Evolutionary conservation across 1,140 invertebrate species (phyloP).

Genomic region (Drosophila melanica): DNA sequence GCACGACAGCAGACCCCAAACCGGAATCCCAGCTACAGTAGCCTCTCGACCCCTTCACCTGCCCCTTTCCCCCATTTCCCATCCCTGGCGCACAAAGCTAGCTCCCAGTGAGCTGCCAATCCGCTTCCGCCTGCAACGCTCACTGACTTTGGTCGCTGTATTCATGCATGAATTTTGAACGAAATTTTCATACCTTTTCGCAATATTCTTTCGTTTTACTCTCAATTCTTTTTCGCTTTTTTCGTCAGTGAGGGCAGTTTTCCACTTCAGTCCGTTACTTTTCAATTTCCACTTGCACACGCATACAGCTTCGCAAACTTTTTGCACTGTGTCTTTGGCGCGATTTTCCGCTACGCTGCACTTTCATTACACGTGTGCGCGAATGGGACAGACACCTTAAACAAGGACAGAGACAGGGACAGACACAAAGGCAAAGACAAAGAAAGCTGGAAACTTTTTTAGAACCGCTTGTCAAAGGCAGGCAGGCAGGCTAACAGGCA

Average conservation of each 20-base stretch:
- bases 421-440: slow-evolving; percentile 31
- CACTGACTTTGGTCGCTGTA: slow-evolving; percentile 54
- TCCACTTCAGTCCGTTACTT: slow-evolving; percentile 71
- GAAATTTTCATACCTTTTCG: slow-evolving; percentile 76
- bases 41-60: not conserved
- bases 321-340: slow-evolving; percentile 63
- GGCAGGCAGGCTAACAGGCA: slow-evolving; percentile 8
- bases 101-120: slow-evolving; percentile 25
- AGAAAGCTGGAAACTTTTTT: slow-evolving; percentile 39
- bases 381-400: slow-evolving; percentile 33
- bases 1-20: slow-evolving; percentile 60
- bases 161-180: slow-evolving; percentile 79
- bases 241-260: slow-evolving; percentile 30
- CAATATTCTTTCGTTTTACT: slow-evolving; percentile 64
- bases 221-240: slow-evolving; percentile 16
- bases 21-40: slow-evolving; percentile 42
- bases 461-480: slow-evolving; percentile 53
- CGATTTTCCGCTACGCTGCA: slow-evolving; percentile 78
- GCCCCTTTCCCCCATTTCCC: slow-evolving; percentile 9
- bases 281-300: slow-evolving; percentile 73
- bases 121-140: slow-evolving; percentile 41
- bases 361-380: slow-evolving; percentile 69
- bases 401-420: slow-evolving; percentile 12
- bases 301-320: slow-evolving; percentile 29
- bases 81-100: not conserved